Base-by-base conservation (phyloP, 2,888 invertebrate species). In the Nebria brevicollis region DNA sequence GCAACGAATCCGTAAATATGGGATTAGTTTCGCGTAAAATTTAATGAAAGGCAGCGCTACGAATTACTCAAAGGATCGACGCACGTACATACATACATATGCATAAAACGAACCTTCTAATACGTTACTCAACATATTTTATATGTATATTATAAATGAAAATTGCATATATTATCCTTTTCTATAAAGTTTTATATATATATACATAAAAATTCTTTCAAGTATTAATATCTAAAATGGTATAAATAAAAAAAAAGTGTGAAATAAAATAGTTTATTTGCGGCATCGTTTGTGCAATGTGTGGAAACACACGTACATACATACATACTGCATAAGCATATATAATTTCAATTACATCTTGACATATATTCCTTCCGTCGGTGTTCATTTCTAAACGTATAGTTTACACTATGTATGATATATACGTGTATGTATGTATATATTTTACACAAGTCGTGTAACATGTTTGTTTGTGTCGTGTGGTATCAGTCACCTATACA, bases 21-120 rank as follows among this genome's bases (percentile, higher is more conserved):
- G 66, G 75, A 80, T 80, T 80, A 80, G 80, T 75, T 80, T 43
- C 80, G 80, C 80, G 80, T 80, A 75, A 80, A 80, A 80, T 80
- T 4, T 34, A 75, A 75, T 80, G 80, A 80, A 80, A 80, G 80
- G 75, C 80, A 54, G 70, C 75, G 75, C 64, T 13, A 42, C 80
- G 80, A 80, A 80, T 80, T 66, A 20, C 66, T 79, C 79, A 79
- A 79, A 79, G 79, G 74, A 75, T 41, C 43, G 25, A 66, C 54
- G 66, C 72, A 70, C 70, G 34, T 72, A 42, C 34, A 25, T 72
- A 66, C 73, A 66, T 70, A 66, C 77, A 73, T 41, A 34, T 25
- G 34, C 26, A 34, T 72, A 26, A 72, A 72, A 34, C 8, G 26
- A 7, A 34, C 2, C 8, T n/a, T 66, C 20, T 66, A 70, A 34